Evolutionary conservation across 64 coral and sea anemone species (phyloP).

Genomic region (Montipora sp.): DNA sequence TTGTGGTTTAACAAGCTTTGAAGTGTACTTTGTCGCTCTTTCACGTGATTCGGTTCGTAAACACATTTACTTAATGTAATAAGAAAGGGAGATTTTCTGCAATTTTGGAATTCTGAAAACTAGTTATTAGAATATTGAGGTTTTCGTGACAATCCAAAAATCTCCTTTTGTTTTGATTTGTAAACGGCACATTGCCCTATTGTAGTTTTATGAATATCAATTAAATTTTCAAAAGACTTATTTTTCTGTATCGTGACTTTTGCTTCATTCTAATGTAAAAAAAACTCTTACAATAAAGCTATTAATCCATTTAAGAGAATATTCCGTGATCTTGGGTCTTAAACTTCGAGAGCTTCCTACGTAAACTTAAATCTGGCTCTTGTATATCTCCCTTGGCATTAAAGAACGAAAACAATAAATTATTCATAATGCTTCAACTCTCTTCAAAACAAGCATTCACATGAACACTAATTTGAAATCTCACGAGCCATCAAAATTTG

Average conservation of each 20-base stretch:
- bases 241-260: conserved; percentile 25
- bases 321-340: conserved; percentile 6
- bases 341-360: background rate
- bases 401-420: conserved; percentile 33
- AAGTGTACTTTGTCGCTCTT: no score
- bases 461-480: background rate
- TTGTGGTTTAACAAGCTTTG: no score
- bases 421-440: conserved; percentile 11
- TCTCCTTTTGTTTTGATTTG: background rate
- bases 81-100: no score
- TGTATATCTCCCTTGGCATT: conserved; percentile 1
- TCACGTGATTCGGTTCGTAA: no score
- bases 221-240: background rate
- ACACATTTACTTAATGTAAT: no score
- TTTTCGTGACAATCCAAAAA: background rate
- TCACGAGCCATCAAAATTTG: background rate
- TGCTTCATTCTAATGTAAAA: background rate
- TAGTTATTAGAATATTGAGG: background rate
- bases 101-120: no score
- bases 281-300: background rate
- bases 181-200: background rate
- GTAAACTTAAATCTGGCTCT: conserved; percentile 5
- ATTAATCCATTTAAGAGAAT: background rate
- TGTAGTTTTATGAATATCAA: background rate
- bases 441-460: background rate